Evolutionary conservation across 2,888 invertebrate genomes (phyloP).

Genomic region (Laspeyria flexula): DNA sequence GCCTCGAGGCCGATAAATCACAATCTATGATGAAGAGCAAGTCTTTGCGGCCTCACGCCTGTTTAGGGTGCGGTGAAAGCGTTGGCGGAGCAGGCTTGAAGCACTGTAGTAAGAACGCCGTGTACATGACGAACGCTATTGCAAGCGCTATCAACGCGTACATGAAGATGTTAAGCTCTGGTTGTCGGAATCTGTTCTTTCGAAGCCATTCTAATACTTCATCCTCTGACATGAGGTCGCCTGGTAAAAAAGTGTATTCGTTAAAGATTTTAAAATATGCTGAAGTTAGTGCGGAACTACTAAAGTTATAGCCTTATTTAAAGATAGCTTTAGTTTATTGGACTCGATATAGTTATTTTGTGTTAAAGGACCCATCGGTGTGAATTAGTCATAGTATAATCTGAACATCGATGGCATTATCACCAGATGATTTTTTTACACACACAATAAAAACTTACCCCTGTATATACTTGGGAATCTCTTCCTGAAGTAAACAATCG

Average conservation of each 20-base stretch:
- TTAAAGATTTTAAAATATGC: background rate
- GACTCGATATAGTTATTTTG: no score
- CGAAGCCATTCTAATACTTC: conserved; percentile 97
- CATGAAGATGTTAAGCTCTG: conserved; percentile 97
- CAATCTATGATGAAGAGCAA: conserved; percentile 46
- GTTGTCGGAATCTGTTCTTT: conserved; percentile 96
- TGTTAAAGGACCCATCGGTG: no score
- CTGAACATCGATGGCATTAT: no score
- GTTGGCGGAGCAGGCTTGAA: conserved; percentile 91
- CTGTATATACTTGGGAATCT: conserved; percentile 97
- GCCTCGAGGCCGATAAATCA: conserved; percentile 49
- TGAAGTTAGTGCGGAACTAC: no score
- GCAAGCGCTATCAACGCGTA: conserved; percentile 95
- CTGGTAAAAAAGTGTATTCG: conserved; percentile 82
- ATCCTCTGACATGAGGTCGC: conserved; percentile 92
- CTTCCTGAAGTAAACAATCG: conserved; percentile 96
- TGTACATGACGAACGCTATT: conserved; percentile 94
- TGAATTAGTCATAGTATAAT: no score
- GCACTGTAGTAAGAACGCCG: conserved; percentile 95
- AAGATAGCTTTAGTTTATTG: no score
- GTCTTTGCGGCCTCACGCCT: conserved; percentile 81
- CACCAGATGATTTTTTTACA: no score
- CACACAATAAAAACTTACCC: no score
- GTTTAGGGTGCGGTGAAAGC: conserved; percentile 88
- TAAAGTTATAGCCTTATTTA: no score